These are phyloP conservation scores for Labeo catla DNA, from an alignment of 2,113 vertebrate genomes.

Conservation along the genomic window DNA sequence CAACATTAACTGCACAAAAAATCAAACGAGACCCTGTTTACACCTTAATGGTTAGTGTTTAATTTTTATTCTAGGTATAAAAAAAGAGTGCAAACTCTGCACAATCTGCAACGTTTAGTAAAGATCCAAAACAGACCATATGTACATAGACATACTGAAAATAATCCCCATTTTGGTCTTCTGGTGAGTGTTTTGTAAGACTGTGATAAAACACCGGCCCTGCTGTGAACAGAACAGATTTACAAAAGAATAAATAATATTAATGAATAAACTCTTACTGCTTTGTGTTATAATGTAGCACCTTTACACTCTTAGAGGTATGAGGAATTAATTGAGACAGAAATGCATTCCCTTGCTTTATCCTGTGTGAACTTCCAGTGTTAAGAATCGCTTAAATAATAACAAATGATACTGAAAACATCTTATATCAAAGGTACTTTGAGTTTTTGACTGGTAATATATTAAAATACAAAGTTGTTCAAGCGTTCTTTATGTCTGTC, in stretches of 20 bases:
- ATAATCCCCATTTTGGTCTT: conserved; percentile 8
- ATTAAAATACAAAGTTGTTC: conserved; percentile 3
- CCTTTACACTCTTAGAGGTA: conserved; percentile 50
- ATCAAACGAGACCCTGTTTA: neutral
- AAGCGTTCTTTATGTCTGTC: neutral
- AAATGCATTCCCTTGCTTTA: conserved; percentile 50
- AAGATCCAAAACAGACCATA: conserved; percentile 28
- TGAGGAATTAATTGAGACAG: conserved; percentile 43
- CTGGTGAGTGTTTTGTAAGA: conserved; percentile 8
- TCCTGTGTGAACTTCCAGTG: conserved; percentile 70
- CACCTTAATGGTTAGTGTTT: conserved; percentile 39
- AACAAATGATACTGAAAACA: conserved; percentile 56
- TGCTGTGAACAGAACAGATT: conserved; percentile 16
- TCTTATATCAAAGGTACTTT: conserved; percentile 49
- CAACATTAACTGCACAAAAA: neutral
- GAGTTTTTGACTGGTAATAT: conserved; percentile 18
- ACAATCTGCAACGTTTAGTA: conserved; percentile 38
- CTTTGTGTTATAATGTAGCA: conserved; percentile 54
- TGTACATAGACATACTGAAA: neutral
- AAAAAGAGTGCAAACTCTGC: conserved; percentile 37
- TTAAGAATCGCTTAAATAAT: conserved; percentile 70
- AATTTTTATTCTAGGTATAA: conserved; percentile 36
- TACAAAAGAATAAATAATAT: conserved; percentile 57
- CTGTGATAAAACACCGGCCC: neutral
- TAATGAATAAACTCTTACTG: conserved; percentile 50